Percentiles rank a stretch among this genome's conserved stretches.
phyloP scores from a whole-genome alignment of 2,888 invertebrate genomes.

The Punctoribates punctum region DNA sequence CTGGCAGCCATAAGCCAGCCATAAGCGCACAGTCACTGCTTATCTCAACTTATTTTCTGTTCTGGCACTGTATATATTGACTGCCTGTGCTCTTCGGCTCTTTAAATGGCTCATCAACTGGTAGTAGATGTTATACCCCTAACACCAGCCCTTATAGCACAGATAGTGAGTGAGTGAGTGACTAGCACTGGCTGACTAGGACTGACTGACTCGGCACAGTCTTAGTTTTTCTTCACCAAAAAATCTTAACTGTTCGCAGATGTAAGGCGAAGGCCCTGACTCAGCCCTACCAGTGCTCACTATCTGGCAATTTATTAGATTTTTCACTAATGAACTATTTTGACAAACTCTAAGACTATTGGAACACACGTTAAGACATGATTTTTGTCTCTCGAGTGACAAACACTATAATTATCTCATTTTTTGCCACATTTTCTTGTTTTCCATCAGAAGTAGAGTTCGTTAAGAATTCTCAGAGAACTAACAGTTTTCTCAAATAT shows the following conservation, averaged over 20 bases:
- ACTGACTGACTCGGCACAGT: background rate
- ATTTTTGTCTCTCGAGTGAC: background rate
- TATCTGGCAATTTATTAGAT: slow-evolving; percentile 8
- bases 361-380: background rate
- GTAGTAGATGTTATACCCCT: slow-evolving; percentile 26
- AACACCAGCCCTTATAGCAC: slow-evolving; percentile 10
- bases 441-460: background rate
- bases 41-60: slow-evolving; percentile 14
- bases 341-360: slow-evolving; percentile 4
- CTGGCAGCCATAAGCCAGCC: slow-evolving; percentile 28
- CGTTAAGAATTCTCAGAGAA: background rate
- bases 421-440: background rate
- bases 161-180: background rate
- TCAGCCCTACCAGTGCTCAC: background rate
- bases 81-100: background rate
- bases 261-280: background rate
- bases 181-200: background rate
- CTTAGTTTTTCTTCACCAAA: background rate
- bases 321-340: slow-evolving; percentile 17
- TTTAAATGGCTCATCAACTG: slow-evolving; percentile 36
- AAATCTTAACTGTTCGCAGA: slow-evolving; percentile 21
- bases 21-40: background rate
- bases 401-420: background rate
- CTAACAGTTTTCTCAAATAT: slow-evolving; percentile 23
- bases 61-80: background rate